These are phyloP conservation scores for Tolypeutes matacus DNA, from an alignment of 2,797 vertebrate species.

Conservation along the genomic window DNA sequence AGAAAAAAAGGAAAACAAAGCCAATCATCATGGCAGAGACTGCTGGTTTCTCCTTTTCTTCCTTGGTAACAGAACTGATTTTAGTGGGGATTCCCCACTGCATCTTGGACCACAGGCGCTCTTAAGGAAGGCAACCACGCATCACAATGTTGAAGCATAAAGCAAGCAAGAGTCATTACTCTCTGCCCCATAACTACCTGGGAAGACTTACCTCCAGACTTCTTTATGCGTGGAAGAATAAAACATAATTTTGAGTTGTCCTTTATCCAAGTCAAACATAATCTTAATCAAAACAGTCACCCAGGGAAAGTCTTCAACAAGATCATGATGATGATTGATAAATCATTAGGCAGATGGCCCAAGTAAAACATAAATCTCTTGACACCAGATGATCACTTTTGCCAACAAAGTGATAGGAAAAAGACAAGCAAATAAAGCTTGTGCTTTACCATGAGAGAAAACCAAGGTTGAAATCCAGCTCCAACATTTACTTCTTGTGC, in stretches of 20 bases:
- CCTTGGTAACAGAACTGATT: not conserved
- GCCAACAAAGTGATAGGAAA: not conserved
- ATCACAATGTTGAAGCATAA: not conserved
- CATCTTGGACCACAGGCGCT: not conserved
- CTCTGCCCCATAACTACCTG: not conserved
- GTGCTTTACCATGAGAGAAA: not conserved
- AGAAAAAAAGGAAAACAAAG: not conserved
- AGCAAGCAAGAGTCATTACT: not conserved
- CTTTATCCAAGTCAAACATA: not conserved
- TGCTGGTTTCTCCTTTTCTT: not conserved
- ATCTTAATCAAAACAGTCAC: conserved; percentile 10
- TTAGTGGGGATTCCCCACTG: not conserved
- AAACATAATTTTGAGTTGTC: not conserved
- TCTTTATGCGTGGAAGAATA: not conserved
- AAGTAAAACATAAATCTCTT: not conserved
- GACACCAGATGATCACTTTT: not conserved
- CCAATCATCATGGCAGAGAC: not conserved
- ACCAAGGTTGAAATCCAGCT: not conserved
- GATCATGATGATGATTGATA: not conserved
- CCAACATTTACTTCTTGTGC: not conserved
- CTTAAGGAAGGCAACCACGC: not conserved
- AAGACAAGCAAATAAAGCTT: not conserved
- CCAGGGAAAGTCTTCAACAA: conserved; percentile 17
- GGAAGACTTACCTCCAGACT: not conserved
- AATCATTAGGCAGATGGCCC: conserved; percentile 38